Evolutionary conservation across 2,797 vertebrate species (phyloP), one percentile per base, ranked within the genome.

Genomic region (Galago senegalensis): DNA sequence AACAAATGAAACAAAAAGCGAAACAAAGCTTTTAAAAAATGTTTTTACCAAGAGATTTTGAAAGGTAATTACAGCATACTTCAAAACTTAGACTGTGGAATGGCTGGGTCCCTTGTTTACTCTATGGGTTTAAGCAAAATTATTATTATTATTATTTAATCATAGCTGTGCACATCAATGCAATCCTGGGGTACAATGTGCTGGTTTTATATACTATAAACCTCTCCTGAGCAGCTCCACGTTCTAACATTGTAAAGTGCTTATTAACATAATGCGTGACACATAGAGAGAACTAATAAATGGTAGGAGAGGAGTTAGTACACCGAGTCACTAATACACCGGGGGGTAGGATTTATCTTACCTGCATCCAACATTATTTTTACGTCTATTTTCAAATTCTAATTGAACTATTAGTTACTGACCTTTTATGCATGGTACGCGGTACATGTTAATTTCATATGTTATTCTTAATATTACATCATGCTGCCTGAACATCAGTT

Each of bases 361-460:
- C 72, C 67, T 4, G 5, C 29, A 70, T 81, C 5, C 21, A 88
- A 76, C 23, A 70, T 58, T 75, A 46, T 43, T 84, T 91, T 91
- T 72, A 29, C 81, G 56, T 40, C 49, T 40, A 69, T 27, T 91
- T 82, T n/a, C 37, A 91, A 89, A 91, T 89, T 80, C 58, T 61
- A 95, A 76, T 5, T 23, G 63, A 94, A 61, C 25, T 70, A 34
- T 86, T 94, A 80, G 65, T 86, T 61, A 86, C 20, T 79, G 86
- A 49, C 25, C 12, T 85, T 95, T 94, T 40, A 70, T n/a, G 21
- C 18, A 79, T 67, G 40, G 20, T 27, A 65, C 18, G 75, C 61
- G n/a, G 20, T 27, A 65, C 80, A 69, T 87, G 20, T 73, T 69
- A 80, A 70, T 85, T 94, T 76, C 81, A 67, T 40, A 40, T 67